A percentile compares a stretch with the other conserved stretches of the same genome.
Evolutionary conservation across 2,797 vertebrate genomes (phyloP).

Genomic region (Acrocephalus scirpaceus): DNA sequence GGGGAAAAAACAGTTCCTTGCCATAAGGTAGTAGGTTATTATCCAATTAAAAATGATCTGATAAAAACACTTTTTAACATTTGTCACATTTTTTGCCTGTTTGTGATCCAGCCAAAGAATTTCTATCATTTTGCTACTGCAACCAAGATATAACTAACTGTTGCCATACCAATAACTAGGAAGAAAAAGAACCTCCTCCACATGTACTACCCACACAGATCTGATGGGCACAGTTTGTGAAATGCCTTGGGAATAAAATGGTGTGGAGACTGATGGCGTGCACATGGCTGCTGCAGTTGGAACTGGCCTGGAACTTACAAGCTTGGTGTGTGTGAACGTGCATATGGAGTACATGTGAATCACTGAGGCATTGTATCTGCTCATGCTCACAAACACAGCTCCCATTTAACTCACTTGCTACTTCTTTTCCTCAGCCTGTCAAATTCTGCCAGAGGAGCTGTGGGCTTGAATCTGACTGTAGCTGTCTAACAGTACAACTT

Average conservation of each 20-base stretch:
- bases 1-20: neutral
- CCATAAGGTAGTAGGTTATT: constrained; percentile 45
- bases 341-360: neutral
- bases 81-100: constrained; percentile 49
- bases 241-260: constrained; percentile 26
- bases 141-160: constrained; percentile 45
- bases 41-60: constrained; percentile 21
- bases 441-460: neutral
- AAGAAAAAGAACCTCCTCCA: constrained; percentile 65
- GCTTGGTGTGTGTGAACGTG: neutral
- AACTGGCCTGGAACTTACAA: neutral
- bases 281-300: neutral
- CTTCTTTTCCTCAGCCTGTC: neutral
- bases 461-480: neutral
- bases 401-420: neutral
- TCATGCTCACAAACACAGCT: neutral
- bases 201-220: constrained; percentile 51
- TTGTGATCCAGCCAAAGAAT: constrained; percentile 55
- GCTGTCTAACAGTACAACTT: neutral
- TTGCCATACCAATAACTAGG: constrained; percentile 55
- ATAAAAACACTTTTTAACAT: constrained; percentile 35
- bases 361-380: neutral
- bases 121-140: constrained; percentile 49
- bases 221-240: constrained; percentile 45
- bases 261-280: neutral